These are phyloP conservation scores for Dione vanillae DNA, from an alignment of 2,888 invertebrate genomes.

Conservation along the genomic window DNA sequence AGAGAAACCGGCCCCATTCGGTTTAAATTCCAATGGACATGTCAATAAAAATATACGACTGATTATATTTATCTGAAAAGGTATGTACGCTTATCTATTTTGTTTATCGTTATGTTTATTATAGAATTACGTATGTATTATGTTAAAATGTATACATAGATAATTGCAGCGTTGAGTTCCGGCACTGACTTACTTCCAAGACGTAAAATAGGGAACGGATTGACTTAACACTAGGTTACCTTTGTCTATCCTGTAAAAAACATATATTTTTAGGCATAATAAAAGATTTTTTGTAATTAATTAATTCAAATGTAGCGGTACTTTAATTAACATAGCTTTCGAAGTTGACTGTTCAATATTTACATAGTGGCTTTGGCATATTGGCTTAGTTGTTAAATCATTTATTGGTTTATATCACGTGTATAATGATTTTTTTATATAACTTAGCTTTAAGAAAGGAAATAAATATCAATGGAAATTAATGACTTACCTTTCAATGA, in stretches of 20 bases:
- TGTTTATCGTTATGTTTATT: not conserved
- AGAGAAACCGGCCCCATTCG: slow-evolving; percentile 31
- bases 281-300: too few relatives aligned
- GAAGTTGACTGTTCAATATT: slow-evolving; percentile 6
- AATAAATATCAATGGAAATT: too few relatives aligned
- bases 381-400: too few relatives aligned
- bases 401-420: too few relatives aligned
- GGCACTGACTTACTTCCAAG: not conserved
- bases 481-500: too few relatives aligned
- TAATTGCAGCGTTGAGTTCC: not conserved
- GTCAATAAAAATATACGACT: not conserved
- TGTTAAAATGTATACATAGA: not conserved
- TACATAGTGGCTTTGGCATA: too few relatives aligned
- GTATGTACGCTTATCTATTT: slow-evolving; percentile 6
- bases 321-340: slow-evolving; percentile 11
- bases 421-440: too few relatives aligned
- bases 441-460: too few relatives aligned
- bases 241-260: not conserved
- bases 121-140: not conserved
- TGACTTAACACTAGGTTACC: not conserved
- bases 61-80: not conserved
- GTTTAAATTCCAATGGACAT: slow-evolving; percentile 15
- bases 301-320: slow-evolving; percentile 3
- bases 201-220: not conserved
- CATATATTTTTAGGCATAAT: too few relatives aligned